Conservation (phyloP, 30 jellyfish, hydroid and myxozoan species). For the Catostylus mosaicus region DNA sequence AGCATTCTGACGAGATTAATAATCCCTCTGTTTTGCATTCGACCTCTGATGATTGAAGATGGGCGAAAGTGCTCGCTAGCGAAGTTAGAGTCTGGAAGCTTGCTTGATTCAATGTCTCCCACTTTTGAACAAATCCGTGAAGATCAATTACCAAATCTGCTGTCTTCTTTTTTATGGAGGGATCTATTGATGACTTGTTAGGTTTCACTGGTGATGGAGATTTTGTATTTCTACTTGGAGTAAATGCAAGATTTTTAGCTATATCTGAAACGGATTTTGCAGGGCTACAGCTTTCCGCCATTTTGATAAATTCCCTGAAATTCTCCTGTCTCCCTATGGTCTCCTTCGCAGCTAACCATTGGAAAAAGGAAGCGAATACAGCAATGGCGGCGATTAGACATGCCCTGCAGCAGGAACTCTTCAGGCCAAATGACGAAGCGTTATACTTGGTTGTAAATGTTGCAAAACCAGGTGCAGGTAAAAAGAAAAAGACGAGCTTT, state of each 20-base stretch:
- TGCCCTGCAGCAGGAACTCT: constrained; percentile 93
- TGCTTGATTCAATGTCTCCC: constrained; percentile 74
- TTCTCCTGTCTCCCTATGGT: background rate
- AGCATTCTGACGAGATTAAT: constrained; percentile 25
- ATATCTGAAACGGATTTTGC: background rate
- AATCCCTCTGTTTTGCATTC: constrained; percentile 26
- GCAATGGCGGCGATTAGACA: constrained; percentile 98
- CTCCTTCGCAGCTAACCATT: constrained; percentile 4
- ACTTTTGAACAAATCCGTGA: constrained; percentile 72
- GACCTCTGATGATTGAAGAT: constrained; percentile 57
- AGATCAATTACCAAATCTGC: constrained; percentile 67
- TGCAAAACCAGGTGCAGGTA: constrained; percentile 92
- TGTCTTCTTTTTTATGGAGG: constrained; percentile 65
- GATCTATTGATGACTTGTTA: background rate
- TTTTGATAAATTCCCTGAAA: background rate
- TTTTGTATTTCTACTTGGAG: background rate
- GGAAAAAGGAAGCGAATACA: constrained; percentile 2
- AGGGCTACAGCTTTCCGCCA: constrained; percentile 4
- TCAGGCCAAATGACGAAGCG: constrained; percentile 97
- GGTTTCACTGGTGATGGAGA: background rate
- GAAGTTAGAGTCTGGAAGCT: constrained; percentile 88
- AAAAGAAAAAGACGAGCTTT: constrained; percentile 93
- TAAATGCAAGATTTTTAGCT: background rate
- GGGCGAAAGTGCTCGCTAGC: constrained; percentile 64
- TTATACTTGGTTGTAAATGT: constrained; percentile 94